phyloP scores from a whole-genome alignment of 2,113 vertebrate genomes.

The Reinhardtius hippoglossoides region DNA sequence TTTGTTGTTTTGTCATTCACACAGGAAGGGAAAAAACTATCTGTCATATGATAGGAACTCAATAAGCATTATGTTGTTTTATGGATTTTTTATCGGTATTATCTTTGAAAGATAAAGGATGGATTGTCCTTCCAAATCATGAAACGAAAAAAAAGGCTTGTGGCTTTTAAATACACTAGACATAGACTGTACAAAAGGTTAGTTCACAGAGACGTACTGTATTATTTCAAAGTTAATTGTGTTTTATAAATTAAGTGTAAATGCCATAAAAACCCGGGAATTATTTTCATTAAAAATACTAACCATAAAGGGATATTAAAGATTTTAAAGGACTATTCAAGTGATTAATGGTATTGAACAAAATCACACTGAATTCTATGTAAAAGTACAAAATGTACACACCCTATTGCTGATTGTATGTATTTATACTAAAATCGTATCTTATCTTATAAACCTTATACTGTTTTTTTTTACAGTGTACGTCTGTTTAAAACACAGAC shows the following conservation, averaged over 20 bases:
- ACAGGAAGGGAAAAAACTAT: not conserved
- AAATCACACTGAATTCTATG: too few relatives aligned
- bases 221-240: too few relatives aligned
- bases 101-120: conserved; percentile 9
- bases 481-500: conserved; percentile 67
- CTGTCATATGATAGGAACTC: conserved; percentile 4
- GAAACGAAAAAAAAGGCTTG: not conserved
- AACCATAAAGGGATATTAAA: too few relatives aligned
- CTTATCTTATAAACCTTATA: too few relatives aligned
- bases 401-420: too few relatives aligned
- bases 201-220: too few relatives aligned
- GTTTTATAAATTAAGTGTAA: too few relatives aligned
- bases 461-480: not conserved
- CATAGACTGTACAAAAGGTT: not conserved
- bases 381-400: too few relatives aligned
- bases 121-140: conserved; percentile 13
- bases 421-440: too few relatives aligned
- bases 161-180: conserved; percentile 66
- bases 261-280: too few relatives aligned
- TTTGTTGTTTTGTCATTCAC: conserved; percentile 31
- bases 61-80: not conserved
- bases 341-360: too few relatives aligned
- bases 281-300: not conserved
- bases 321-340: too few relatives aligned
- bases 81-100: conserved; percentile 16